phyloP scores from a whole-genome alignment of 1,140 invertebrate genomes.

The Elysia chlorotica region DNA sequence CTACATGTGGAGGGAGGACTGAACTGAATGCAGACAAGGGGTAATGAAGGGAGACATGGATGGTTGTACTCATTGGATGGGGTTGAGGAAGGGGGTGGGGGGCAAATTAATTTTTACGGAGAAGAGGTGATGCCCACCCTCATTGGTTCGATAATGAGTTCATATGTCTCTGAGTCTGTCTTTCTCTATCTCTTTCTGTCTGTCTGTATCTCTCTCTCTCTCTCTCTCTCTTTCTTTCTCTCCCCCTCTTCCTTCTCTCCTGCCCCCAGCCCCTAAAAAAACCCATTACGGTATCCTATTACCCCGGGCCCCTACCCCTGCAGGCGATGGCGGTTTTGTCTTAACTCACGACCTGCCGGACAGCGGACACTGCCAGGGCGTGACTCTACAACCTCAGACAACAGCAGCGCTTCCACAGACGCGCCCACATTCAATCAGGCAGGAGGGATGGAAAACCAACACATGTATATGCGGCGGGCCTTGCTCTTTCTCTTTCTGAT shows the following conservation, averaged over 20 bases:
- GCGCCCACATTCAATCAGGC: background rate
- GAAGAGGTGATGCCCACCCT: too few relatives aligned
- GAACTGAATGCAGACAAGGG: too few relatives aligned
- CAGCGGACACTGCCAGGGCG: background rate
- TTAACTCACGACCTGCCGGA: background rate
- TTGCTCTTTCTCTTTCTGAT: too few relatives aligned
- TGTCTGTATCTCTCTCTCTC: background rate
- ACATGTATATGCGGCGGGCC: too few relatives aligned
- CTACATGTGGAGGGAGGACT: too few relatives aligned
- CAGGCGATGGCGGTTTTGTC: background rate
- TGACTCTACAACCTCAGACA: background rate
- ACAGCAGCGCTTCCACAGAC: background rate
- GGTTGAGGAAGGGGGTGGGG: too few relatives aligned
- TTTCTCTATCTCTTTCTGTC: background rate
- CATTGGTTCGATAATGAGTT: too few relatives aligned
- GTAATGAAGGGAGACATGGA: too few relatives aligned
- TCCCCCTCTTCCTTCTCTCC: constrained; percentile 4
- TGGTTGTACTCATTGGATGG: too few relatives aligned
- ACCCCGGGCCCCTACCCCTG: background rate
- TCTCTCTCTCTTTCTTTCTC: constrained; percentile 9
- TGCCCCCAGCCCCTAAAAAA: background rate
- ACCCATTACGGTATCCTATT: background rate
- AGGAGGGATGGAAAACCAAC: too few relatives aligned
- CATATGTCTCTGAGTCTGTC: background rate
- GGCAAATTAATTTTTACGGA: too few relatives aligned